Evolutionary conservation across 2,888 invertebrate genomes (phyloP), one percentile per base, ranked within the genome.

Genomic region (Sinotaia quadrata): DNA sequence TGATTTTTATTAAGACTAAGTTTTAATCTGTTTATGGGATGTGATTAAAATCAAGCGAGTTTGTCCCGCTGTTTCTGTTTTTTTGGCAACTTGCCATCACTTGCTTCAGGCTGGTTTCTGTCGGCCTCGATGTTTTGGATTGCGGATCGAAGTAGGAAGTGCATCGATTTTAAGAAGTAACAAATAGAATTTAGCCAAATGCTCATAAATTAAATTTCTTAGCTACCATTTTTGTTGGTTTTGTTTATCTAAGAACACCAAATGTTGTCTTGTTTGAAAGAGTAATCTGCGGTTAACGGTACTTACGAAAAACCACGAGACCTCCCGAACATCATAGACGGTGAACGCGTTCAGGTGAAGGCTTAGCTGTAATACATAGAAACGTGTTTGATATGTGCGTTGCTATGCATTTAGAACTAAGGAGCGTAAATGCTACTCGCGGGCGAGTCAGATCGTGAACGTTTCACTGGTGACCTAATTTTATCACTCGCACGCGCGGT

Each of bases 81-180:
- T n/a, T 59, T 67, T 67, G 67, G 67, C 67, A 67, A 59, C 67
- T 41, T 59, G 67, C 67, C 67, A 67, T 67, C 36, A 47, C 58
- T 31, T 44, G 67, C 36, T 41, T 52, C 51, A 21, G 41, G n/a
- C 36, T 37, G 52, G 63, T 47, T 47, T n/a, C n/a, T 47, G 47
- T 56, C 63, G 56, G 63, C 34, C 61, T n/a, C n/a, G n/a, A n/a
- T n/a, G n/a, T n/a, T n/a, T n/a, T n/a, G n/a, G 61, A 47, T 61
- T 24, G 63, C 56, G 63, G 54, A 54, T 2, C 54, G 54, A 52
- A 36, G 44, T 63, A 41, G 63, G 12, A 31, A 47, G 47, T n/a
- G 31, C 54, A 63, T 63, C 63, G 63, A 63, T 54, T 54, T 12
- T 27, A 37, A 52, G 44, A 54, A 8, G 54, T 56, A 63, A 54